Conservation (phyloP, 1,140 invertebrate species). For the Sesamia nonagrioides region DNA sequence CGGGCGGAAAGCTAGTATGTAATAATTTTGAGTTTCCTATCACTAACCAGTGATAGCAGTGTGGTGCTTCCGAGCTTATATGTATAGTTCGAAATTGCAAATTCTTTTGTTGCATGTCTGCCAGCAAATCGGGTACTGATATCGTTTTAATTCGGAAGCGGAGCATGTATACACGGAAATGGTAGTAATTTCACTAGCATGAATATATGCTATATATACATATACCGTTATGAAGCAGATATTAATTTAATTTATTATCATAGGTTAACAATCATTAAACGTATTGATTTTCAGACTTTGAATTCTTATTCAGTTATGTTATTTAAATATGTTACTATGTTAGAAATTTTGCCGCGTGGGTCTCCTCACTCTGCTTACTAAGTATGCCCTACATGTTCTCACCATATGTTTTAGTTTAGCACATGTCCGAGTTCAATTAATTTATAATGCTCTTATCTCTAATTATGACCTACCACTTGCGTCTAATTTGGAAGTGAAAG, state of each 20-base stretch:
- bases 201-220: neutral
- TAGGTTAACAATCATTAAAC: neutral
- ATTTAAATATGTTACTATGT: constrained; percentile 12
- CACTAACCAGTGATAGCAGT: neutral
- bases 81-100: neutral
- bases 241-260: constrained; percentile 4
- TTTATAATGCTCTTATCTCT: constrained; percentile 6
- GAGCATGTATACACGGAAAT: constrained; percentile 7
- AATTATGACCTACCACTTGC: neutral
- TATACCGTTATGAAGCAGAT: neutral
- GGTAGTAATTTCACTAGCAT: constrained; percentile 9
- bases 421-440: constrained; percentile 11
- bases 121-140: constrained; percentile 4
- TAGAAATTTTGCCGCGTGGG: constrained; percentile 20
- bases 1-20: too few relatives aligned
- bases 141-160: constrained; percentile 17
- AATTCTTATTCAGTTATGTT: constrained; percentile 8
- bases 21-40: neutral
- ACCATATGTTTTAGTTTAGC: constrained; percentile 36
- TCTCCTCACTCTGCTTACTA: neutral
- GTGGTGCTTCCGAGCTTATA: neutral
- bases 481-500: constrained; percentile 19
- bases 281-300: neutral
- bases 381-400: constrained; percentile 12
- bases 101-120: constrained; percentile 14